Percentiles rank a stretch among this genome's conserved stretches.
Conservation (phyloP, 1,140 invertebrate species). For the Drosophila willistoni region DNA sequence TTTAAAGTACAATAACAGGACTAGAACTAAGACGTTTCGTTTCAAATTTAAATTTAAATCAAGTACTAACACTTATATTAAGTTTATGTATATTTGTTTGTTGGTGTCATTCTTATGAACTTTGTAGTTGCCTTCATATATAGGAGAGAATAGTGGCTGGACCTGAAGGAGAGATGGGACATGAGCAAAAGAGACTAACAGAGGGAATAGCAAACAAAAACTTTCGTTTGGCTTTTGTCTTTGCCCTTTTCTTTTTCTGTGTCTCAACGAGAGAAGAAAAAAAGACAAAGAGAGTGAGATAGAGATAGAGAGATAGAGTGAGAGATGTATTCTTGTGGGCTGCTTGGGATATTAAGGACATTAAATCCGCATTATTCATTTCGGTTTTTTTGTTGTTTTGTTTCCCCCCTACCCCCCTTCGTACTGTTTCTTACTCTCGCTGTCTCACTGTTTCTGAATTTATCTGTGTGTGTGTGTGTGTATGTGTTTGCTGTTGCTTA, state of each 20-base stretch:
- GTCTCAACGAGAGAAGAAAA: not conserved
- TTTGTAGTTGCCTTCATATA: not conserved
- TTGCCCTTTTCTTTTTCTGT: constrained; percentile 2
- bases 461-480: too few species aligned
- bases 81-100: not conserved
- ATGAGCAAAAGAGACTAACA: not conserved
- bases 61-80: not conserved
- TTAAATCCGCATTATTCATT: constrained; percentile 70
- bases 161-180: too few species aligned
- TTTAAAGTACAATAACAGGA: too few species aligned
- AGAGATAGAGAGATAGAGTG: not conserved
- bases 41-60: not conserved
- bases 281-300: not conserved
- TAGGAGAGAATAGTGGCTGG: too few species aligned
- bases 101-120: not conserved
- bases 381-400: constrained; percentile 1
- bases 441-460: not conserved
- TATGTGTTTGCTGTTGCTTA: constrained; percentile 21
- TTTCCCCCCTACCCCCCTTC: not conserved
- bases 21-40: too few species aligned
- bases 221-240: constrained; percentile 2
- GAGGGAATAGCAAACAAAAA: constrained; percentile 5
- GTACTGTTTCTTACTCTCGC: not conserved
- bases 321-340: constrained; percentile 40
- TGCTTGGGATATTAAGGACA: constrained; percentile 64